Conservation (phyloP, 1,140 invertebrate genomes). For the Aphidius gifuensis region DNA sequence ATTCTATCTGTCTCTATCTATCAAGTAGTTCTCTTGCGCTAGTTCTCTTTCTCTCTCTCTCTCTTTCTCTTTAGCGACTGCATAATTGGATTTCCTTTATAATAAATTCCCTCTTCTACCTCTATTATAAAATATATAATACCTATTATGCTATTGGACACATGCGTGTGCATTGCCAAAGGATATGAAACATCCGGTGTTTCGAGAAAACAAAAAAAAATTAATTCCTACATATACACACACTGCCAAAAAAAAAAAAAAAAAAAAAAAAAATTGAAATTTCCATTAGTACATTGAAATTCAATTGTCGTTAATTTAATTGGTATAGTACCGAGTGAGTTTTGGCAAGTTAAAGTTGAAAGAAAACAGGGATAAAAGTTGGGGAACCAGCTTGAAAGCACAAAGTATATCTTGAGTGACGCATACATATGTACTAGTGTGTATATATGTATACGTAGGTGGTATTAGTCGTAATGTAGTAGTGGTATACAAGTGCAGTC, state of each 20-base stretch:
- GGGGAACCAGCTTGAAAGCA: not conserved
- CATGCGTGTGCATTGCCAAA: slow-evolving; percentile 6
- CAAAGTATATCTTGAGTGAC: not conserved
- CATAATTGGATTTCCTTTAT: no score
- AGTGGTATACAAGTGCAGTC: slow-evolving; percentile 1
- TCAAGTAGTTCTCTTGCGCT: no score
- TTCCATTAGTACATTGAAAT: no score
- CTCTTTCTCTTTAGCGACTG: no score
- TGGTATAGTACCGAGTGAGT: not conserved
- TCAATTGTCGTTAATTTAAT: no score
- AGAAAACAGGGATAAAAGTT: not conserved
- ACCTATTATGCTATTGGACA: no score
- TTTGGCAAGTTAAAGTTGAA: not conserved
- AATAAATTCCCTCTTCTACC: no score
- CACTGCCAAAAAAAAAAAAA: slow-evolving; percentile 12
- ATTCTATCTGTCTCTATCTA: no score
- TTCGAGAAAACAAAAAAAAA: slow-evolving; percentile 1
- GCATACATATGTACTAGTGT: not conserved
- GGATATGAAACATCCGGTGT: slow-evolving; percentile 25
- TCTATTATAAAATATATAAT: no score
- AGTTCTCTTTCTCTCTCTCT: no score
- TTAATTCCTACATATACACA: no score
- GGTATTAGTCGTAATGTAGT: not conserved
- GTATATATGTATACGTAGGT: not conserved
- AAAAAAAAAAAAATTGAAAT: no score